Percentiles rank a stretch among this genome's conserved stretches.
phyloP scores from a whole-genome alignment of 2,888 invertebrate species.

The Limnephilus rhombicus region DNA sequence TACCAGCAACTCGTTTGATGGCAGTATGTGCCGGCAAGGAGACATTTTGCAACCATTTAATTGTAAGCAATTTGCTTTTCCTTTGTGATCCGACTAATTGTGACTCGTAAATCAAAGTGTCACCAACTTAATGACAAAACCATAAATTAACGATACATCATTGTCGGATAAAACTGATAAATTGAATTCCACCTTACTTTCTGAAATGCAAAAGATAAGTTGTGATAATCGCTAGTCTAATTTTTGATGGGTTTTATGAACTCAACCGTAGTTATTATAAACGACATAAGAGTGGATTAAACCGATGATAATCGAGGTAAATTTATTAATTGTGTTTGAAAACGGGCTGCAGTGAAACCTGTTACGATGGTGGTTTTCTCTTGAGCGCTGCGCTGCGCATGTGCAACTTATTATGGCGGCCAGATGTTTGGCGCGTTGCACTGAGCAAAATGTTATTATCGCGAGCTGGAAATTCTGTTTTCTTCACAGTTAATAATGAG shows the following conservation, averaged over 20 bases:
- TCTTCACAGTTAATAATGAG: slow-evolving; percentile 3
- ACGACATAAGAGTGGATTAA: slow-evolving; percentile 42
- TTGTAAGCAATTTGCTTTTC: slow-evolving; percentile 3
- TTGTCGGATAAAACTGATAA: not conserved
- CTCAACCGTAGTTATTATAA: not conserved
- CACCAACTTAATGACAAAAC: not conserved
- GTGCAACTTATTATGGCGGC: slow-evolving; percentile 4
- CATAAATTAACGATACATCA: not conserved
- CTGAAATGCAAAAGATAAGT: not conserved
- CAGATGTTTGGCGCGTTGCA: slow-evolving; percentile 28
- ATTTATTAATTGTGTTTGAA: slow-evolving; percentile 48
- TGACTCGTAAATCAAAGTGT: slow-evolving; percentile 2
- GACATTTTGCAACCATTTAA: slow-evolving; percentile 21
- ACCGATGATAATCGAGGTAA: slow-evolving; percentile 60
- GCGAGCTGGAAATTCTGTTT: slow-evolving; percentile 10
- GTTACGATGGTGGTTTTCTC: slow-evolving; percentile 61
- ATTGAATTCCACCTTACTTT: not conserved
- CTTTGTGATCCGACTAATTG: slow-evolving; percentile 15
- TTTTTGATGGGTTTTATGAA: not conserved
- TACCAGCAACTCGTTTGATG: not conserved
- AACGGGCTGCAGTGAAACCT: slow-evolving; percentile 56
- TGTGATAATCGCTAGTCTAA: not conserved
- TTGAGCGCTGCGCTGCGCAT: slow-evolving; percentile 34
- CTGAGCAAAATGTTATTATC: not conserved
- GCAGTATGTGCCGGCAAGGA: not conserved